phyloP scores from a whole-genome alignment of 2,888 invertebrate genomes.

The Pegoplata infirma region DNA sequence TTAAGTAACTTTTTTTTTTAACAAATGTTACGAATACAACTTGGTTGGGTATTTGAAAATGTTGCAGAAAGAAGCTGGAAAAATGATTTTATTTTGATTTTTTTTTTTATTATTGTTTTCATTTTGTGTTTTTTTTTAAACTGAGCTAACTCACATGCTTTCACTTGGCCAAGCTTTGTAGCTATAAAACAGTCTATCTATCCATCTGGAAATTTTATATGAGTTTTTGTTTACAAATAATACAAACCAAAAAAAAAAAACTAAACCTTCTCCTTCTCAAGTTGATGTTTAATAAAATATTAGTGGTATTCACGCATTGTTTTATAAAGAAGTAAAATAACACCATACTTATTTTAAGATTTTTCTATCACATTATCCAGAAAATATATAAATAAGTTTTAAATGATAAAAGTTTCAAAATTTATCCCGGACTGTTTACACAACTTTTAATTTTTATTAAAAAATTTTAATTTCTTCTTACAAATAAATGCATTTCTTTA shows the following conservation, averaged over 20 bases:
- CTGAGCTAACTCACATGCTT: constrained; percentile 30
- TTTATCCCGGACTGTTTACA: too few relatives aligned
- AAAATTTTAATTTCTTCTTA: too few relatives aligned
- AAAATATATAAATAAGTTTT: too few relatives aligned
- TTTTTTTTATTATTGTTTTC: too few relatives aligned
- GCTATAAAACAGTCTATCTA: not conserved
- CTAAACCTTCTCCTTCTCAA: not conserved
- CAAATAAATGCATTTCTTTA: too few relatives aligned
- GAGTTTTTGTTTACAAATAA: not conserved
- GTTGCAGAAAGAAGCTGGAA: not conserved
- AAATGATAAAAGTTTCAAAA: too few relatives aligned
- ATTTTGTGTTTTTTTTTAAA: too few relatives aligned
- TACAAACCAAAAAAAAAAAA: not conserved
- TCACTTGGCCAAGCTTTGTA: constrained; percentile 36
- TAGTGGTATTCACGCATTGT: too few relatives aligned
- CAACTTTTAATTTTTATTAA: too few relatives aligned
- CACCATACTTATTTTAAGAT: too few relatives aligned
- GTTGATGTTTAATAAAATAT: not conserved
- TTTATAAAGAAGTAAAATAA: too few relatives aligned
- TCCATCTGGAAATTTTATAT: not conserved
- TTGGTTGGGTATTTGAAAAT: constrained; percentile 2
- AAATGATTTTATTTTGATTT: not conserved
- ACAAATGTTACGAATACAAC: not conserved
- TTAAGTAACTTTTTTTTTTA: not conserved
- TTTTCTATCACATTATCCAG: too few relatives aligned